Evolutionary conservation across 1,140 invertebrate genomes (phyloP), one percentile per base, ranked within the genome.

Genomic region (Danaus plexippus): DNA sequence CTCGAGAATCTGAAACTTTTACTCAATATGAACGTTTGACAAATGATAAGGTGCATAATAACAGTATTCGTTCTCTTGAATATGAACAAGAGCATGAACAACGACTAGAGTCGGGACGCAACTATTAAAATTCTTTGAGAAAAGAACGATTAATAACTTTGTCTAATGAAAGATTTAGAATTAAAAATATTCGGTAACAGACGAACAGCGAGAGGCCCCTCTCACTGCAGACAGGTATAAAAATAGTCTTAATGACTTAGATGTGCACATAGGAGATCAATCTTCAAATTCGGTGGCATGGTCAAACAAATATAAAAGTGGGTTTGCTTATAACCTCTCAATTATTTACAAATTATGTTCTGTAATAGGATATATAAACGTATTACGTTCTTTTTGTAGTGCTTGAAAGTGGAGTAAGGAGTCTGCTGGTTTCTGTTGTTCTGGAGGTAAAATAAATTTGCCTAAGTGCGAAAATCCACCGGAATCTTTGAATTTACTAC

Each of bases 351-450:
- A 9, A 43, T 45, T 51, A 56, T 60, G 12, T 58, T 47, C 54
- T 42, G 40, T 40, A 13, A 59, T 66, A 52, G 67, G 59, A 0
- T 11, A 41, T 47, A 66, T 66, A 61, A 54, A 45, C 9, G 47
- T 50, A 52, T 9, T 52, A 18, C 60, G 61, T 61, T 18, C 11
- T 48, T 59, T 50, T 64, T 68, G 69, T 67, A 55, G 63, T 48
- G 56, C 61, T 46, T 54, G 63, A 47, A 67, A 64, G 43, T 67
- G 61, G 61, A 55, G 22, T 15, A 52, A 67, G 6, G 66, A 71
- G 42, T 44, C 61, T 1, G 13, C 11, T 53, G 61, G 61, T 11
- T 44, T 67, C 0, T 71, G 68, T 59, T 71, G 61, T 64, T 65
- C 54, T n/a, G 52, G 41, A 15, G 63, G 65, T 9, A 67, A 65